phyloP scores from a whole-genome alignment of 2,888 invertebrate genomes.

The Agrilus cyanescens region DNA sequence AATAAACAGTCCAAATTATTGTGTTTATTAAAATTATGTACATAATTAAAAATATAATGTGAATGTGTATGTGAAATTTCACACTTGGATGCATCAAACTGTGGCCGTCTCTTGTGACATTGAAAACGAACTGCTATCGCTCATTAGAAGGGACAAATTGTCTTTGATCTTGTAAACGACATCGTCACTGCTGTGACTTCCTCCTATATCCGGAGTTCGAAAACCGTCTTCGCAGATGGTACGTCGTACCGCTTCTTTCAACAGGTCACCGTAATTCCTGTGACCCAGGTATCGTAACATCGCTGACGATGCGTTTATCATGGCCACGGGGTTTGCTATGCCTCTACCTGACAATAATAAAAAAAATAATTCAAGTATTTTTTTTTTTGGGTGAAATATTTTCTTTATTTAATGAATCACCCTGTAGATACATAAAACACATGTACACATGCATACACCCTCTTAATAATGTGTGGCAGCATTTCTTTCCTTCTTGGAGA shows the following conservation, averaged over 20 bases:
- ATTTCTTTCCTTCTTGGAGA: no score
- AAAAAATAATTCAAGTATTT: background rate
- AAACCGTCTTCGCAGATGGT: conserved; percentile 16
- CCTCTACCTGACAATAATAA: conserved; percentile 13
- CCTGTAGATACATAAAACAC: no score
- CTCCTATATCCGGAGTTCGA: conserved; percentile 22
- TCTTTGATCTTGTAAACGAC: conserved; percentile 15
- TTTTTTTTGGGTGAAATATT: no score
- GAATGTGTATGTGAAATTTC: no score
- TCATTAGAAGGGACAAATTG: conserved; percentile 4
- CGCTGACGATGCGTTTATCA: conserved; percentile 18
- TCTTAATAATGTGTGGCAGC: no score
- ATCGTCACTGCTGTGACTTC: conserved; percentile 16
- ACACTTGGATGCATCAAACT: no score
- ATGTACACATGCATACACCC: no score
- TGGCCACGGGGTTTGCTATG: conserved; percentile 20
- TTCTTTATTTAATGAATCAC: no score
- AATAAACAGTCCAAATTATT: no score
- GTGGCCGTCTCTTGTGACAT: no score
- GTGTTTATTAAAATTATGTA: no score
- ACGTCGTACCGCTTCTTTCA: conserved; percentile 16
- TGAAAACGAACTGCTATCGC: background rate
- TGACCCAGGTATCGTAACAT: conserved; percentile 18
- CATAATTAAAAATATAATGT: no score
- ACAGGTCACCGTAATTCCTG: conserved; percentile 9